Conservation (phyloP, 2,888 invertebrate species). For the Tridacna gigas region DNA sequence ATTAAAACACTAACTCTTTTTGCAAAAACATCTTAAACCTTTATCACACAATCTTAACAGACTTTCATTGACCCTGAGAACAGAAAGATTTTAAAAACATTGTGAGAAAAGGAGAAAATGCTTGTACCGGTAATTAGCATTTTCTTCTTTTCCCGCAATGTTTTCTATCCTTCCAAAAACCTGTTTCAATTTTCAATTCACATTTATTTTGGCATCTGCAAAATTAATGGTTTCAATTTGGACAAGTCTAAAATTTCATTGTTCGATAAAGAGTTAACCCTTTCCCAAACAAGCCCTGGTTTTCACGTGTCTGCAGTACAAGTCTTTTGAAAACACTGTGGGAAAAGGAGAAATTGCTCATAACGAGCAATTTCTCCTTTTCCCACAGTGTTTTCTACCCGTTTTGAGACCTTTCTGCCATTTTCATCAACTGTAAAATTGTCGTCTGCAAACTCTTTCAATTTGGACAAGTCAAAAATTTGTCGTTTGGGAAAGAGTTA, state of each 20-base stretch:
- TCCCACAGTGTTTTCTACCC: background rate
- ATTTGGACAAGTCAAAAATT: background rate
- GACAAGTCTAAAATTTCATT: background rate
- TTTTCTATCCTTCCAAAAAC: background rate
- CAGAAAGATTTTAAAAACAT: background rate
- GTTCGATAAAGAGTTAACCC: background rate
- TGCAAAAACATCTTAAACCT: too few species aligned
- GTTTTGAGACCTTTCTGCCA: too few species aligned
- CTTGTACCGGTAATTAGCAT: background rate
- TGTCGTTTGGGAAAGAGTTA: too few species aligned
- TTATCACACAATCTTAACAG: too few species aligned
- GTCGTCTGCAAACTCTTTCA: background rate
- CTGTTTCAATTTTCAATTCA: too few species aligned
- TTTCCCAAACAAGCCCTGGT: background rate
- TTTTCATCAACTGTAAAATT: background rate
- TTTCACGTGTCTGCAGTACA: background rate
- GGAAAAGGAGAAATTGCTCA: background rate
- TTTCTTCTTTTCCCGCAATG: slow-evolving; percentile 3
- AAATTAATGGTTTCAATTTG: background rate
- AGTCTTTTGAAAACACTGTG: background rate
- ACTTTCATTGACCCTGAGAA: background rate
- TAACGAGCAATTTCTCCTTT: background rate
- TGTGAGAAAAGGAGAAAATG: slow-evolving; percentile 2
- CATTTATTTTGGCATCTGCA: too few species aligned
- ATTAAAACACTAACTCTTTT: too few species aligned